Percentiles rank a stretch among this genome's conserved stretches.
Evolutionary conservation across 2,888 invertebrate genomes (phyloP).

Genomic region (Oegoconia quadripuncta): DNA sequence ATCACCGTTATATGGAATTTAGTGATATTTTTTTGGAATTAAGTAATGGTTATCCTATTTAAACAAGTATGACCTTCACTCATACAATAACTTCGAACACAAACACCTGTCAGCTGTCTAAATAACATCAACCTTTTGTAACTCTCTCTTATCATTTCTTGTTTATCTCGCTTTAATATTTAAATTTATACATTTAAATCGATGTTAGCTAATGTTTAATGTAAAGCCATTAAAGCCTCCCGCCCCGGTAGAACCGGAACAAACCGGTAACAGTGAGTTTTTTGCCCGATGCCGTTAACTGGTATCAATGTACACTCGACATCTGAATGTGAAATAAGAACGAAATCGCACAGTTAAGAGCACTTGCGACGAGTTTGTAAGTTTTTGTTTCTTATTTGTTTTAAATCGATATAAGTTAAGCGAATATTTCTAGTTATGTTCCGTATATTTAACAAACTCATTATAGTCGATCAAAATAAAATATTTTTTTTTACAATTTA

Average conservation of each 20-base stretch:
- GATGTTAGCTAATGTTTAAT: constrained; percentile 12
- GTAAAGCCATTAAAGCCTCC: constrained; percentile 14
- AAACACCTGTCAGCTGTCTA: background rate
- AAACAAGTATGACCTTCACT: too few species aligned
- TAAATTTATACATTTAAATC: constrained; percentile 1
- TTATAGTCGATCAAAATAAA: too few species aligned
- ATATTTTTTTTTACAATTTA: too few species aligned
- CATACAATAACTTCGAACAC: background rate
- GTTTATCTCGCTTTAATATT: background rate
- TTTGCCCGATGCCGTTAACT: constrained; percentile 55
- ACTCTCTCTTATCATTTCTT: background rate
- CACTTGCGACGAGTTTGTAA: constrained; percentile 34
- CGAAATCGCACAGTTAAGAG: constrained; percentile 39
- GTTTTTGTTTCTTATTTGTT: constrained; percentile 7
- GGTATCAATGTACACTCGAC: constrained; percentile 45
- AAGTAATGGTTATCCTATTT: background rate
- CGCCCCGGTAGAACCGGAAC: constrained; percentile 50
- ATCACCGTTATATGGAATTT: background rate
- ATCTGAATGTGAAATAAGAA: constrained; percentile 55
- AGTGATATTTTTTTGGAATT: background rate
- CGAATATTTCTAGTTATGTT: too few species aligned
- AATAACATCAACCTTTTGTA: too few species aligned
- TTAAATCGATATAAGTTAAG: too few species aligned
- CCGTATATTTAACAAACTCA: too few species aligned
- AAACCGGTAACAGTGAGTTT: constrained; percentile 50